Evolutionary conservation across 2,113 vertebrate species (phyloP), one percentile per base, ranked within the genome.

Genomic region (Dissostichus mawsoni): DNA sequence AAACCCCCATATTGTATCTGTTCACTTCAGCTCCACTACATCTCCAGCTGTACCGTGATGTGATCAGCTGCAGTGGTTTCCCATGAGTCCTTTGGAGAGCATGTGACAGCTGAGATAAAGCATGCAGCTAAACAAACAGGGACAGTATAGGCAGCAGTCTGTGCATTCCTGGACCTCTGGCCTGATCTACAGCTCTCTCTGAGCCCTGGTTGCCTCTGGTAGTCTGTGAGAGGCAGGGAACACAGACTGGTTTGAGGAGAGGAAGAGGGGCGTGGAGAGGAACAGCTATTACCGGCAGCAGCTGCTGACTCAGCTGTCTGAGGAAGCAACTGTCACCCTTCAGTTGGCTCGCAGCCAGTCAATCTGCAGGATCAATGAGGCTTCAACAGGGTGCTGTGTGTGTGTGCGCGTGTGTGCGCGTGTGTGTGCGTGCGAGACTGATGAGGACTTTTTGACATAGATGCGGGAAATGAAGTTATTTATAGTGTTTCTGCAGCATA

Each of bases 251-350:
- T 74, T 69, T 11, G 79, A 74, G 58, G 47, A 74, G 81, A 48
- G 45, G 14, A 33, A 84, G 52, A 76, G 68, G 84, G 74, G 84
- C 29, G 91, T 70, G 76, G 77, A 80, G 74, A 90, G 76, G 69
- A 20, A 14, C 53, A 56, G 80, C 76, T 87, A 69, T 92, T 90
- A 90, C 88, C 48, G 71, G 84, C 87, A 91, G 71, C 81, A 77
- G 82, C 83, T 91, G 91, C 88, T 93, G 90, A 94, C 81, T 93
- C 91, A 90, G 89, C 87, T 81, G 84, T 90, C 81, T 92, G 69
- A 70, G 80, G 79, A 91, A 79, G 68, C 82, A 86, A 87, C 90
- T 84, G 90, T 89, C 86, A 90, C 68, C 57, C 71, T 74, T 67
- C 63, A 58, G 51, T 29, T 81, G 81, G 76, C 48, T 25, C 1